phyloP scores from a whole-genome alignment of 2,888 invertebrate species.

The Lepidochitona cinerea region DNA sequence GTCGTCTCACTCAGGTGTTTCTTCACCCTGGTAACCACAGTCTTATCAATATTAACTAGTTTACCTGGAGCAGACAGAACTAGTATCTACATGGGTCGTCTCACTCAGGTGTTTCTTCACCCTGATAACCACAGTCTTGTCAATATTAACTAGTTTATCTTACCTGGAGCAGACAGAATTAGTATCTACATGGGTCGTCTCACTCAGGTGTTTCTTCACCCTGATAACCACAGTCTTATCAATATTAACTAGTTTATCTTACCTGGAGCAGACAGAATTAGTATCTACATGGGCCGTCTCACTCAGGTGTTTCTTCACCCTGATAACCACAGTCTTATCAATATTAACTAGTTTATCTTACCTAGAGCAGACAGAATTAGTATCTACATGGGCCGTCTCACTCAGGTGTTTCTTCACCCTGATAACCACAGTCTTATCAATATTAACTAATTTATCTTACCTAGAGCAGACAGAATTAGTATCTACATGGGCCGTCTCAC shows the following conservation, averaged over 20 bases:
- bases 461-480: conserved; percentile 18
- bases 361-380: conserved; percentile 20
- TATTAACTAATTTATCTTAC: conserved; percentile 8
- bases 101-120: conserved; percentile 57
- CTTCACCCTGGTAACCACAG: conserved; percentile 57
- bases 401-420: conserved; percentile 59
- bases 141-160: conserved; percentile 13
- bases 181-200: conserved; percentile 21
- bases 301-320: conserved; percentile 57
- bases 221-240: conserved; percentile 55
- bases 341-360: background rate
- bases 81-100: conserved; percentile 17
- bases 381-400: conserved; percentile 24
- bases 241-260: background rate
- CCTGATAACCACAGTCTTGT: conserved; percentile 53
- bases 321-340: conserved; percentile 53
- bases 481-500: conserved; percentile 25
- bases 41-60: conserved; percentile 31
- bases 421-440: conserved; percentile 51
- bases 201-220: conserved; percentile 56
- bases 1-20: conserved; percentile 48
- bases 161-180: conserved; percentile 23
- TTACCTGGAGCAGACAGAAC: conserved; percentile 23
- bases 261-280: conserved; percentile 23
- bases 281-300: conserved; percentile 24